Conservation (phyloP, 1,140 invertebrate species). For the Cardiocondyla obscurior region DNA sequence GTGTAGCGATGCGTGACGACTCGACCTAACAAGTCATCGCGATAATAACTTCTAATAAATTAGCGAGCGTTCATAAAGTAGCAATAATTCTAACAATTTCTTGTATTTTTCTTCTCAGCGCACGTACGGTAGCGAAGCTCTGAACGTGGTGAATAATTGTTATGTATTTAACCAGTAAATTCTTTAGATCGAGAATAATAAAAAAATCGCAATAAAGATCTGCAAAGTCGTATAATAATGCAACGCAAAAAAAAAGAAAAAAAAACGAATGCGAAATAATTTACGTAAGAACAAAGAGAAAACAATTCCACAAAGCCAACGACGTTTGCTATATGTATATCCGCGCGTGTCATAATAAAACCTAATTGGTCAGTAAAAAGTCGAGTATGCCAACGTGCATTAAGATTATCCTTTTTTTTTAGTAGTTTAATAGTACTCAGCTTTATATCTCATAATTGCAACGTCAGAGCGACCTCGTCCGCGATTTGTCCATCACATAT, state of each 20-base stretch:
- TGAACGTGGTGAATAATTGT: too few relatives aligned
- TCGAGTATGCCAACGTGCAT: not conserved
- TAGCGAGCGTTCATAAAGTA: not conserved
- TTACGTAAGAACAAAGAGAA: not conserved
- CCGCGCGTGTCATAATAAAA: not conserved
- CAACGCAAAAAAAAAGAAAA: not conserved
- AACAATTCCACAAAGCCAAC: not conserved
- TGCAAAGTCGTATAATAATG: not conserved
- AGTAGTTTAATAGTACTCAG: not conserved
- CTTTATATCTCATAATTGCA: conserved; percentile 11
- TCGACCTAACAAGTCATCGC: not conserved
- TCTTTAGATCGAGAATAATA: not conserved
- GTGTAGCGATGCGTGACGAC: not conserved
- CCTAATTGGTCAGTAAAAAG: not conserved
- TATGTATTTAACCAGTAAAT: not conserved
- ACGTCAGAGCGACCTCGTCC: not conserved
- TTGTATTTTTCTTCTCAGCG: not conserved
- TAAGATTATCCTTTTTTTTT: conserved; percentile 16
- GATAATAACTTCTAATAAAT: conserved; percentile 11
- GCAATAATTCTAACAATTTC: not conserved
- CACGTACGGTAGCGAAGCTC: too few relatives aligned
- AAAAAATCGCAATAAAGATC: not conserved
- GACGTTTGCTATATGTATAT: not conserved
- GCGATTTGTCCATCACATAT: not conserved
- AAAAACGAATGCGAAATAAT: not conserved